These are phyloP conservation scores for Hapalemur alaotrensis DNA, from an alignment of 2,797 vertebrate genomes.

Conservation along the genomic window DNA sequence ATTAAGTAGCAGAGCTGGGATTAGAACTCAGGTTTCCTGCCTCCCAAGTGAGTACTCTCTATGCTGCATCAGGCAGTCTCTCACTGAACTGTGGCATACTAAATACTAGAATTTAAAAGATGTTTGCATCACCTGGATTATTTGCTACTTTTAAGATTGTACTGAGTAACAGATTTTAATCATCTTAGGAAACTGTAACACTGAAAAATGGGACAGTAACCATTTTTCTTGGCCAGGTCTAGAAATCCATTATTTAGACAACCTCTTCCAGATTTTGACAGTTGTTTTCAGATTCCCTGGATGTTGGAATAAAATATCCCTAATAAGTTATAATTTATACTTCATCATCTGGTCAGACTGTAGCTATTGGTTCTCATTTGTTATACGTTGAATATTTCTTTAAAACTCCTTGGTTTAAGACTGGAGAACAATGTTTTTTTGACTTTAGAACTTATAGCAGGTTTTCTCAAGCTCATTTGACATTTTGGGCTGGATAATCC, in stretches of 20 bases:
- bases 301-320: neutral
- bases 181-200: neutral
- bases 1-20: slow-evolving; percentile 53
- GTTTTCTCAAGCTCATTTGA: neutral
- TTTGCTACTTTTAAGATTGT: neutral
- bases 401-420: neutral
- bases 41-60: slow-evolving; percentile 49
- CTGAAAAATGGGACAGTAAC: neutral
- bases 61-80: neutral
- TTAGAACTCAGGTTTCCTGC: slow-evolving; percentile 51
- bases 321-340: neutral
- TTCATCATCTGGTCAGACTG: neutral
- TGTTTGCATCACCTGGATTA: neutral
- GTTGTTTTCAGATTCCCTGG: neutral
- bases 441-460: neutral
- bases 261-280: neutral
- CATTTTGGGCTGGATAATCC: neutral
- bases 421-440: neutral
- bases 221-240: neutral
- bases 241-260: slow-evolving; percentile 17
- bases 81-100: neutral
- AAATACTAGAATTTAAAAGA: neutral
- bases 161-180: neutral
- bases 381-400: neutral
- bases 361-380: neutral